Evolutionary conservation across 2,113 vertebrate species (phyloP), one percentile per base, ranked within the genome.

Genomic region (Nansenia antarctica): DNA sequence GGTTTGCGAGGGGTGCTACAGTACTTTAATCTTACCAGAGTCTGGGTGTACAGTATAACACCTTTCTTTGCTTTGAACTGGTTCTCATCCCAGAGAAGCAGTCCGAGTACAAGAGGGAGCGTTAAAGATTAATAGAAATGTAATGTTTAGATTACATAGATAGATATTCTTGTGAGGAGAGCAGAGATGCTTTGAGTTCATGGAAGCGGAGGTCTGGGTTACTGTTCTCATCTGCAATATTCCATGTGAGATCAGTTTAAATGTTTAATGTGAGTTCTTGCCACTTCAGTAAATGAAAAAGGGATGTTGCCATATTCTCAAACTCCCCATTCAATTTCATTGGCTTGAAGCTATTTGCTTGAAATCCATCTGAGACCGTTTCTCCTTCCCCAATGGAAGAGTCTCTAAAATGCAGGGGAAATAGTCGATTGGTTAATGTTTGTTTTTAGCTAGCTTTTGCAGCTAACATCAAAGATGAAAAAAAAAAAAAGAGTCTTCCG

Each of bases 381-480:
- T 20, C 79, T 15, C 42, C 69, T 62, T 62, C 39, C 11, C 54
- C 45, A 15, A n/a, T 18, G 49, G 70, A 72, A 61, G 53, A 0
- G 69, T 64, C 64, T 75, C 47, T 26, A 60, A 66, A 80, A 67
- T 65, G 57, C 67, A 74, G 65, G 77, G 54, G 79, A 71, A 70
- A 82, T 72, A 83, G 77, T 76, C 32, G 31, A 62, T 71, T 68
- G 35, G 73, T 87, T 89, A 84, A 87, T 85, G 85, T 85, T 73
- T 35, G 90, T 89, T 87, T 87, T 88, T 87, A 92, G 91, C 89
- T 91, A 94, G 91, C 92, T 85, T 88, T 88, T 85, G 82, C 90
- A 87, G 84, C 91, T 93, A 93, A 95, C 95, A 95, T 95, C 94
- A 95, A 94, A 96, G 95, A 95, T 95, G 95, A 95, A 95, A 95